Evolutionary conservation across 2,888 invertebrate genomes (phyloP).

Genomic region (Eilema depressum): DNA sequence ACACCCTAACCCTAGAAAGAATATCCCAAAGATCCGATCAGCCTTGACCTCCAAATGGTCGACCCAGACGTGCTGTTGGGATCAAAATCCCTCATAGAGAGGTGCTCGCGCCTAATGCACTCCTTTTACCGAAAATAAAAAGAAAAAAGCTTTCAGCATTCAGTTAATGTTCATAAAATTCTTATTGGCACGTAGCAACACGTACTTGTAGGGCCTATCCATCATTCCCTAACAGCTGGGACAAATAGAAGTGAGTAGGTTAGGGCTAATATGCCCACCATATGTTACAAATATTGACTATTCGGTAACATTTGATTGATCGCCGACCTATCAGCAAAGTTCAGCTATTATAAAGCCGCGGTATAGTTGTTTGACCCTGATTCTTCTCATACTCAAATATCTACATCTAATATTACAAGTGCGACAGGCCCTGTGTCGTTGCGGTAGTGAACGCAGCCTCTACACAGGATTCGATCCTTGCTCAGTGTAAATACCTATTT

Average conservation of each 20-base stretch:
- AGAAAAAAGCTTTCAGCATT: background rate
- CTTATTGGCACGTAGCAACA: background rate
- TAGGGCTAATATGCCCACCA: conserved; percentile 11
- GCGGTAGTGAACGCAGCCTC: too few species aligned
- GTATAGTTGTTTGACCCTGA: background rate
- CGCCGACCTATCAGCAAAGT: background rate
- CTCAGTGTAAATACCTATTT: too few species aligned
- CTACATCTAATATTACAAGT: too few species aligned
- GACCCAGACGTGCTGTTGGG: too few species aligned
- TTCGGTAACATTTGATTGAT: conserved; percentile 4
- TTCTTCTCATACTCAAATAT: background rate
- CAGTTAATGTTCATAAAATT: background rate
- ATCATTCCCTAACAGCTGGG: conserved; percentile 1
- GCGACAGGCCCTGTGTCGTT: too few species aligned
- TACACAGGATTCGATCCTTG: too few species aligned
- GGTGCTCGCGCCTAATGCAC: too few species aligned
- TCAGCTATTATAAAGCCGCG: background rate
- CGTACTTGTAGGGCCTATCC: background rate
- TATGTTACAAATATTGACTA: conserved; percentile 3
- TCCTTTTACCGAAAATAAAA: background rate
- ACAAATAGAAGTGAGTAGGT: conserved; percentile 4
- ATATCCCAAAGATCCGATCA: too few species aligned
- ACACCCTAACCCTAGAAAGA: too few species aligned
- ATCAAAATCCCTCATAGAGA: too few species aligned
- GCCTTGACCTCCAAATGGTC: too few species aligned